phyloP scores from a whole-genome alignment of 1,140 invertebrate species.

The Caligus rogercresseyi region DNA sequence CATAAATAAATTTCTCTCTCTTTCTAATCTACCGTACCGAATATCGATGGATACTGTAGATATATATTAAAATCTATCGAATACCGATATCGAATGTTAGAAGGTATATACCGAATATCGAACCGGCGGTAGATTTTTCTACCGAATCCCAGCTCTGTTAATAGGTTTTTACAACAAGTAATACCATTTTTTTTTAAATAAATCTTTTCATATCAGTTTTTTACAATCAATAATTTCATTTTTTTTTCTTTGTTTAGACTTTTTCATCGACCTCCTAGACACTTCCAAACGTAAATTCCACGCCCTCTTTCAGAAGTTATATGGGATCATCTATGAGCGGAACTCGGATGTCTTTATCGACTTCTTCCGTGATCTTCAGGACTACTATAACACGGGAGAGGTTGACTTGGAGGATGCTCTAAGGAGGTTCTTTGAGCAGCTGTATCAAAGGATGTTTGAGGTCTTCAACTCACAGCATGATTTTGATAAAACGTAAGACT shows the following conservation, averaged over 20 bases:
- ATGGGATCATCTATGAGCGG: constrained; percentile 83
- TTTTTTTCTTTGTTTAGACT: constrained; percentile 40
- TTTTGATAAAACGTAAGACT: constrained; percentile 56
- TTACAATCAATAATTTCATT: not conserved
- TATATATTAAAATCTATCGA: no score
- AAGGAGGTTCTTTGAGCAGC: constrained; percentile 75
- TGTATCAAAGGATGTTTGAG: constrained; percentile 90
- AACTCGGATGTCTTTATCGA: constrained; percentile 80
- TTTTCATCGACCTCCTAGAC: constrained; percentile 63
- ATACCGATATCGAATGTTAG: no score
- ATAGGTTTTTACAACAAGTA: not conserved
- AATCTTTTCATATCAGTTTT: not conserved
- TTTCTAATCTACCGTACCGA: no score
- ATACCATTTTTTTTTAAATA: not conserved
- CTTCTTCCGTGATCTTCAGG: constrained; percentile 71
- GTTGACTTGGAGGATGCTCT: constrained; percentile 64
- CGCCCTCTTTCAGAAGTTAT: constrained; percentile 82
- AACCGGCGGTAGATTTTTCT: no score
- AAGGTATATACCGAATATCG: no score
- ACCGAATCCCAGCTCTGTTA: no score
- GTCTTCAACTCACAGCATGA: constrained; percentile 76
- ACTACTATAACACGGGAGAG: constrained; percentile 64
- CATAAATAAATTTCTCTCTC: no score
- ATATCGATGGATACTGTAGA: no score
- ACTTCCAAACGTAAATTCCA: constrained; percentile 69